Conservation (phyloP, 2,888 invertebrate genomes). For the Patella pellucida region DNA sequence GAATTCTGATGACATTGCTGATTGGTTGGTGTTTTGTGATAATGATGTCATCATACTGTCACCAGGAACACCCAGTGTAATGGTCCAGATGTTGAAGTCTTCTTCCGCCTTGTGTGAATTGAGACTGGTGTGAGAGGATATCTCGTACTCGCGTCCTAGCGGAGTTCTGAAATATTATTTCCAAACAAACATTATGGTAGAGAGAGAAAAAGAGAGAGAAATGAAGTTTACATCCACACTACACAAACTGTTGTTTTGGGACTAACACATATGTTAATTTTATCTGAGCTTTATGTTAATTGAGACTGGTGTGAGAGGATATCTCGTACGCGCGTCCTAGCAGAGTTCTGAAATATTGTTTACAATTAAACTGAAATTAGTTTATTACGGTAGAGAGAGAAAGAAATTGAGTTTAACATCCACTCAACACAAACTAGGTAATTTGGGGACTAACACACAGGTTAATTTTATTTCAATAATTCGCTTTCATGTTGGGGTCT, state of each 20-base stretch:
- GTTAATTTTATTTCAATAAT: too few species aligned
- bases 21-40: slow-evolving; percentile 16
- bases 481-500: too few species aligned
- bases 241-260: too few species aligned
- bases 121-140: slow-evolving; percentile 62
- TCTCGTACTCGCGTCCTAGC: slow-evolving; percentile 68
- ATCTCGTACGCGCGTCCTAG: slow-evolving; percentile 69
- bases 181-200: background rate
- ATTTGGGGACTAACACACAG: too few species aligned
- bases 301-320: slow-evolving; percentile 61
- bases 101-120: slow-evolving; percentile 68
- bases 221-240: too few species aligned
- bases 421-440: too few species aligned
- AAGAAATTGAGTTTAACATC: too few species aligned
- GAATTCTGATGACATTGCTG: slow-evolving; percentile 5
- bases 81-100: slow-evolving; percentile 66
- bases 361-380: background rate
- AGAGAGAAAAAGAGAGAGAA: too few species aligned
- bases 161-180: slow-evolving; percentile 53
- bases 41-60: slow-evolving; percentile 50
- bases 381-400: too few species aligned
- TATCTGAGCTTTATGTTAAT: slow-evolving; percentile 69
- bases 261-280: too few species aligned
- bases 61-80: slow-evolving; percentile 62
- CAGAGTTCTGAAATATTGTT: slow-evolving; percentile 53